Evolutionary conservation across 64 coral and sea anemone species (phyloP).

Genomic region (Montipora foliosa): DNA sequence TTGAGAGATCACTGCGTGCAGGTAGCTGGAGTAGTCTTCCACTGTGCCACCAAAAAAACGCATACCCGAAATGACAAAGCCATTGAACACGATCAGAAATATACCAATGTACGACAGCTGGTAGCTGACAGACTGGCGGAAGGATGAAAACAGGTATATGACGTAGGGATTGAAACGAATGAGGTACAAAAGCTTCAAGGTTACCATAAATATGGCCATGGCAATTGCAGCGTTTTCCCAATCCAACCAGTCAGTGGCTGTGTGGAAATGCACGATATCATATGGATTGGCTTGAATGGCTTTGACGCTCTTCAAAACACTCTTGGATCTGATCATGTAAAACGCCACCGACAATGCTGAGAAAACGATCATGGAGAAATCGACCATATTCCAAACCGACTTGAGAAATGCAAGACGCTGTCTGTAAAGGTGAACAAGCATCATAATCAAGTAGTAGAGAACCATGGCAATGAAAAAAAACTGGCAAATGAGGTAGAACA

Average conservation of each 20-base stretch:
- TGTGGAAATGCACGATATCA: conserved; percentile 57
- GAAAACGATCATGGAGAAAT: conserved; percentile 35
- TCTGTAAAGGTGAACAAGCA: conserved; percentile 19
- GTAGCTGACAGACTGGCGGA: not conserved
- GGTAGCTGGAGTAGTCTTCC: conserved; percentile 42
- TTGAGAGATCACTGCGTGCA: conserved; percentile 23
- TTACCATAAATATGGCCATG: conserved; percentile 67
- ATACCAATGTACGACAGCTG: conserved; percentile 38
- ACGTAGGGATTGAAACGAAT: conserved; percentile 70
- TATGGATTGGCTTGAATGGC: conserved; percentile 56
- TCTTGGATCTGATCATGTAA: conserved; percentile 66
- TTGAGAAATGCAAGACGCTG: conserved; percentile 19
- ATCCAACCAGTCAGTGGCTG: conserved; percentile 36
- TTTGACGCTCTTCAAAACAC: conserved; percentile 21
- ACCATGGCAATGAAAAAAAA: conserved; percentile 43
- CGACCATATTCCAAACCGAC: conserved; percentile 52
- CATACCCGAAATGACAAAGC: conserved; percentile 49
- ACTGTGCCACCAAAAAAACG: conserved; percentile 67
- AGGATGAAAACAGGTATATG: conserved; percentile 48
- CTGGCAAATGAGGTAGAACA: conserved; percentile 43
- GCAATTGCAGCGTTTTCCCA: conserved; percentile 48
- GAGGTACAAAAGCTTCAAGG: conserved; percentile 52
- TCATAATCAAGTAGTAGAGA: conserved; percentile 37
- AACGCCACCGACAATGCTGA: conserved; percentile 26
- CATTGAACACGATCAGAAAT: conserved; percentile 46